Evolutionary conservation across 1,140 invertebrate species (phyloP).

Genomic region (Drosophila burlai): DNA sequence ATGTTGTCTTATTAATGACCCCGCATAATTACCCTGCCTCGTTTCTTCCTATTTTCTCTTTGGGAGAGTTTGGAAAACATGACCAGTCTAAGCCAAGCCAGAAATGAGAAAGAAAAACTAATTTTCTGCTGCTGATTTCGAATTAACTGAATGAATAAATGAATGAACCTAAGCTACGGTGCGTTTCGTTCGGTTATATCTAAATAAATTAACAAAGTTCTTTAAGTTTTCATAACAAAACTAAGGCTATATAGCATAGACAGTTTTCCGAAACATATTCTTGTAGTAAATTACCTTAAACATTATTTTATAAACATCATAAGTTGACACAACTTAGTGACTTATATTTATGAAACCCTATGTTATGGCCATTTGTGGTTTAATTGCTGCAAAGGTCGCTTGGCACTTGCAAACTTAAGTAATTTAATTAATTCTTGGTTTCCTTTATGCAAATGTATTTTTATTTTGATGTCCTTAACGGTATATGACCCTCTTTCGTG

Average conservation of each 20-base stretch:
- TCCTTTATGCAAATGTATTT: slow-evolving; percentile 35
- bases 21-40: slow-evolving; percentile 45
- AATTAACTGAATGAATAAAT: slow-evolving; percentile 81
- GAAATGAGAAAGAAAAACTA: slow-evolving; percentile 68
- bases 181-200: background rate
- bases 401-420: slow-evolving; percentile 8
- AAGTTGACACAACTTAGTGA: background rate
- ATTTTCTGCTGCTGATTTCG: slow-evolving; percentile 84
- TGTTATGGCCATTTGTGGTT: slow-evolving; percentile 14
- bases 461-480: slow-evolving; percentile 14
- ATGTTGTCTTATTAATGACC: slow-evolving; percentile 51
- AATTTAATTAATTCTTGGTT: slow-evolving; percentile 27
- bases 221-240: background rate
- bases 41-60: background rate
- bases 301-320: too few relatives aligned
- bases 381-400: slow-evolving; percentile 14
- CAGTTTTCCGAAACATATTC: background rate
- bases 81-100: slow-evolving; percentile 47
- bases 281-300: too few relatives aligned
- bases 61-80: slow-evolving; percentile 24
- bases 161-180: slow-evolving; percentile 18
- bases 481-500: slow-evolving; percentile 26
- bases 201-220: background rate
- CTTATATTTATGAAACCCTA: background rate
- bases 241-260: background rate